Conservation (phyloP, 2,113 vertebrate genomes). For the Sus scrofa region DNA sequence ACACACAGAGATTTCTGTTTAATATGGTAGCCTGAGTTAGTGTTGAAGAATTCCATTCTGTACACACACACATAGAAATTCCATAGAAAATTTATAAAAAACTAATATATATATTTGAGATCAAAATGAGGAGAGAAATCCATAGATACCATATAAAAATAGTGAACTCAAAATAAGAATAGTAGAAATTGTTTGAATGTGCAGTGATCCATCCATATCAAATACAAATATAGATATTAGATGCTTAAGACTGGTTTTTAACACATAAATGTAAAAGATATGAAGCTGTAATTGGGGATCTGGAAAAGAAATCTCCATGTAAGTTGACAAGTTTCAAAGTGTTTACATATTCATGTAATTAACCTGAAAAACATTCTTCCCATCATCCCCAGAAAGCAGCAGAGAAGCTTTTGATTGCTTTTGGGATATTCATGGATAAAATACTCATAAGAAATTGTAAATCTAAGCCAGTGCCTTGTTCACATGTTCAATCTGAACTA, state of each 20-base stretch:
- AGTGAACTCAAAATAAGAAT: not conserved
- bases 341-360: not conserved
- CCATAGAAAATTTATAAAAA: not conserved
- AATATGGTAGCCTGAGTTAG: not conserved
- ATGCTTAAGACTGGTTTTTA: not conserved
- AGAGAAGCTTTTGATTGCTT: not conserved
- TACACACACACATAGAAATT: not conserved
- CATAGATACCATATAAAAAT: not conserved
- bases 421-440: not conserved
- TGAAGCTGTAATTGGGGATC: not conserved
- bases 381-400: not conserved
- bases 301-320: not conserved
- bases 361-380: not conserved
- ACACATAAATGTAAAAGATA: not conserved
- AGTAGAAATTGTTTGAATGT: not conserved
- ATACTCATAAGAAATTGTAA: not conserved
- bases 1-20: not conserved
- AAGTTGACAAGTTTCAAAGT: not conserved
- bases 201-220: not conserved
- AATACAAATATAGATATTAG: not conserved
- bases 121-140: not conserved
- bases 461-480: not conserved
- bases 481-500: not conserved
- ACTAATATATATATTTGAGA: not conserved
- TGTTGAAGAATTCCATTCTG: not conserved